Percentiles rank a stretch among this genome's conserved stretches.
Conservation (phyloP, 2,797 vertebrate genomes). For the Petrocephalus schoutedeni region DNA sequence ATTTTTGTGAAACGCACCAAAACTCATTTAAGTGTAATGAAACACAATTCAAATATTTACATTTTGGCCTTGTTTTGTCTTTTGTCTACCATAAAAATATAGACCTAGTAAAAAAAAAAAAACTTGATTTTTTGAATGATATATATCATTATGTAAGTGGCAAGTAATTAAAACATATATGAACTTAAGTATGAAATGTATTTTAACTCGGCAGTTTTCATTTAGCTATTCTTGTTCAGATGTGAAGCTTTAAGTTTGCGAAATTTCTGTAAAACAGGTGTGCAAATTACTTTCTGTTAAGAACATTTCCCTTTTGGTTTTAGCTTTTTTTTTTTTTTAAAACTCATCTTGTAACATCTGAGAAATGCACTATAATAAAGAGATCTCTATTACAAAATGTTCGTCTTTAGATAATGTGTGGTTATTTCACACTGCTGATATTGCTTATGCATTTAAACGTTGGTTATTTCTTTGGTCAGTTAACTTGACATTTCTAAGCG, state of each 20-base stretch:
- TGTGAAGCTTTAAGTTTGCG: slow-evolving; percentile 65
- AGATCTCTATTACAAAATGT: slow-evolving; percentile 61
- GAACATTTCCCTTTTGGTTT: slow-evolving; percentile 44
- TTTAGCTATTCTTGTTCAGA: slow-evolving; percentile 51
- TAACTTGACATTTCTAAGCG: background rate
- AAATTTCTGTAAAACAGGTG: slow-evolving; percentile 55
- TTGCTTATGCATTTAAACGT: background rate
- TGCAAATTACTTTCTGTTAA: slow-evolving; percentile 47
- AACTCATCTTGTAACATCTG: slow-evolving; percentile 66
- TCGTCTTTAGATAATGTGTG: background rate
- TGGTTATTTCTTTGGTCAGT: background rate
- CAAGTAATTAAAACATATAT: slow-evolving; percentile 52
- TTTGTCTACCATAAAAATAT: slow-evolving; percentile 38
- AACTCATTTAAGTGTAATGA: slow-evolving; percentile 36
- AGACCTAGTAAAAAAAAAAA: slow-evolving; percentile 39
- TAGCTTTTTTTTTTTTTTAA: slow-evolving; percentile 39
- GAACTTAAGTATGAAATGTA: slow-evolving; percentile 46
- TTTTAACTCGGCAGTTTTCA: slow-evolving; percentile 49
- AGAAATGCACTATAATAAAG: slow-evolving; percentile 76
- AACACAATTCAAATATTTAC: slow-evolving; percentile 39
- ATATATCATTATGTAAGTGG: slow-evolving; percentile 36
- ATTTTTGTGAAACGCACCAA: slow-evolving; percentile 34
- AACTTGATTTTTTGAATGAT: slow-evolving; percentile 37
- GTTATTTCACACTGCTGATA: background rate
- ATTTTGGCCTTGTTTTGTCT: slow-evolving; percentile 36